Evolutionary conservation across 1,140 invertebrate species (phyloP).

Genomic region (Polypedilum pembai): DNA sequence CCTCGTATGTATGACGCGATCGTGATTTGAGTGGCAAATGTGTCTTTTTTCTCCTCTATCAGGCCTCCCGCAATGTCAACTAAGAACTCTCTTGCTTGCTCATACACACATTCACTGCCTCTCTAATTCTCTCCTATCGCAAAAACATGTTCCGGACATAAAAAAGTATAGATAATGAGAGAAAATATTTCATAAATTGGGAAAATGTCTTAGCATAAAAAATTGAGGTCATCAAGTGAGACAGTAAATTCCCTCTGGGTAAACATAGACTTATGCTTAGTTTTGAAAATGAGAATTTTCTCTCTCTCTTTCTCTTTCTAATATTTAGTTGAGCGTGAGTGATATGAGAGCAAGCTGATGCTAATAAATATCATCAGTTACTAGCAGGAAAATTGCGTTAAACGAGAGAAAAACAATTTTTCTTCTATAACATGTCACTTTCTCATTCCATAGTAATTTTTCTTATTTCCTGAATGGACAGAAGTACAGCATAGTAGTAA

Average conservation of each 20-base stretch:
- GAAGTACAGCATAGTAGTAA: too few species aligned
- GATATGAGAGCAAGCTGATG: not conserved
- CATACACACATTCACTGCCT: not conserved
- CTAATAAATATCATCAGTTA: not conserved
- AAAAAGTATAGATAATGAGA: constrained; percentile 18
- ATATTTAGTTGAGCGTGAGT: not conserved
- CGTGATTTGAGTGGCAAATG: constrained; percentile 16
- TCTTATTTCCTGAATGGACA: not conserved
- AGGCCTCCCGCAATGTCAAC: not conserved
- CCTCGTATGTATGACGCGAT: not conserved
- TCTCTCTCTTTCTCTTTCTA: not conserved
- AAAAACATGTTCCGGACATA: constrained; percentile 11
- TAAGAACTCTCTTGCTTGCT: not conserved
- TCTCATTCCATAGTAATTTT: not conserved
- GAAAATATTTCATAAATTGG: constrained; percentile 13
- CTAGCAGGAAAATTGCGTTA: not conserved
- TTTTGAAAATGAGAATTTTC: not conserved
- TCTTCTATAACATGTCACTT: not conserved
- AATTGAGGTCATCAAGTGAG: not conserved
- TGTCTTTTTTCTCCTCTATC: not conserved
- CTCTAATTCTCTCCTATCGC: not conserved
- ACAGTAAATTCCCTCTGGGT: not conserved
- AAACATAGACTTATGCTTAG: not conserved
- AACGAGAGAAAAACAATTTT: constrained; percentile 16
- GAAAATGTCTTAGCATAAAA: constrained; percentile 8